Evolutionary conservation across 2,113 vertebrate genomes (phyloP), one percentile per base, ranked within the genome.

Genomic region (Pterocles gutturalis): DNA sequence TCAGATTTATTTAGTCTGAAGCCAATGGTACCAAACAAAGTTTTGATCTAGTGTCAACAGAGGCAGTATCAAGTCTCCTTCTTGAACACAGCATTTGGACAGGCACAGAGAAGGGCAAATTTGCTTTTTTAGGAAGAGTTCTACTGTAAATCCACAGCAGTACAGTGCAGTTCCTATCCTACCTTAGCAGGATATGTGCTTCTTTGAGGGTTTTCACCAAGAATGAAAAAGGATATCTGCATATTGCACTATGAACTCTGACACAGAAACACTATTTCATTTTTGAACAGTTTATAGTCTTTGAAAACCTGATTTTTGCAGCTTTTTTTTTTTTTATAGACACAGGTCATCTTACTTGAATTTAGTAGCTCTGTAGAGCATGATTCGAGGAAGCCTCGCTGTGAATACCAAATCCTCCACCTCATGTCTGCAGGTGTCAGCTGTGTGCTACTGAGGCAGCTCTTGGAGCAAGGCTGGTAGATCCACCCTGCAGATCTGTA

Each of bases 1-100:
- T 51, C 11, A 73, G 81, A 61, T 93, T 48, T 81, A 70, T 84
- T 83, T 91, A 67, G 69, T 55, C 41, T 61, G 60, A 81, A 81
- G 46, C 29, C 60, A 36, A 10, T 77, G 8, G 31, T 83, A 33
- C 5, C 43, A 85, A 65, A 36, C 19, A 6, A 60, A 45, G 24
- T 60, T 88, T 90, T 80, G 22, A 41, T 57, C 83, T 67, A 65
- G 24, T 36, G 41, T 78, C 73, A 71, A 33, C 24, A 73, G 31
- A 31, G 28, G 7, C 21, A 45, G 5, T 58, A 62, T 46, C 16
- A 72, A 79, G 29, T 43, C 16, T 3, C 14, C 8, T n/a, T 64
- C 28, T 43, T 28, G 34, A 87, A 34, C 14, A 61, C 3, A 51
- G 4, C 5, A 60, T 72, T 53, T 84, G 34, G 84, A 81, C 8